These are phyloP conservation scores for Rhyacichthys aspro DNA, from an alignment of 2,797 vertebrate genomes.

Conservation along the genomic window DNA sequence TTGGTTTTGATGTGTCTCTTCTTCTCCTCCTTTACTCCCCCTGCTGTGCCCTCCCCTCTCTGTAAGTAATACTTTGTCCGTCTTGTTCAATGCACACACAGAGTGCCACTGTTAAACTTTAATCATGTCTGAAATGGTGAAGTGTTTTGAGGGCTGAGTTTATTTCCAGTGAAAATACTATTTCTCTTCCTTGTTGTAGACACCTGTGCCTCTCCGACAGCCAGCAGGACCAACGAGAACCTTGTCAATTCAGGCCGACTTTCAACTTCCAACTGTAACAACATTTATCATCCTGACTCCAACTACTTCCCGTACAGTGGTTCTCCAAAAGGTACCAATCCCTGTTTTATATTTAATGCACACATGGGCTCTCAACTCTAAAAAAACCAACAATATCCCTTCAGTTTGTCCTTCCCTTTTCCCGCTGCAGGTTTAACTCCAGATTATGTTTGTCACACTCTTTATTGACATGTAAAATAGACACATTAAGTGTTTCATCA, in stretches of 20 bases:
- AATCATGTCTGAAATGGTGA: too few species aligned
- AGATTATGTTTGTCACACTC: too few species aligned
- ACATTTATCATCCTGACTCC: conserved; percentile 88
- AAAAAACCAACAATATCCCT: too few species aligned
- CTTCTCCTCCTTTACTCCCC: conserved; percentile 26
- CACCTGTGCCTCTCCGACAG: conserved; percentile 56
- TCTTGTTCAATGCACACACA: conserved; percentile 4
- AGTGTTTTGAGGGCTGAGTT: neutral
- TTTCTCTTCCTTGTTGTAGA: conserved; percentile 32
- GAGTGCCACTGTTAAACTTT: too few species aligned
- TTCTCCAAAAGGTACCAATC: conserved; percentile 88
- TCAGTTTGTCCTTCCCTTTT: too few species aligned
- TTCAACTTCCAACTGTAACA: conserved; percentile 86
- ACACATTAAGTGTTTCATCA: too few species aligned
- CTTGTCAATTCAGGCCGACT: conserved; percentile 87
- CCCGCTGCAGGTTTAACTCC: too few species aligned
- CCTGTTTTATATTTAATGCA: neutral
- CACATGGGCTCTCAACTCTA: too few species aligned
- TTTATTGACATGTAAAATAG: too few species aligned
- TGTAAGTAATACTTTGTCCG: conserved; percentile 59
- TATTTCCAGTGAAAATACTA: neutral
- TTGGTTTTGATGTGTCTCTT: conserved; percentile 31
- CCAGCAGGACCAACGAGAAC: conserved; percentile 92
- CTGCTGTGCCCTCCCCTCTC: conserved; percentile 42
- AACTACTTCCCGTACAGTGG: conserved; percentile 90